phyloP scores from a whole-genome alignment of 1,140 invertebrate genomes.

The Manduca sexta region DNA sequence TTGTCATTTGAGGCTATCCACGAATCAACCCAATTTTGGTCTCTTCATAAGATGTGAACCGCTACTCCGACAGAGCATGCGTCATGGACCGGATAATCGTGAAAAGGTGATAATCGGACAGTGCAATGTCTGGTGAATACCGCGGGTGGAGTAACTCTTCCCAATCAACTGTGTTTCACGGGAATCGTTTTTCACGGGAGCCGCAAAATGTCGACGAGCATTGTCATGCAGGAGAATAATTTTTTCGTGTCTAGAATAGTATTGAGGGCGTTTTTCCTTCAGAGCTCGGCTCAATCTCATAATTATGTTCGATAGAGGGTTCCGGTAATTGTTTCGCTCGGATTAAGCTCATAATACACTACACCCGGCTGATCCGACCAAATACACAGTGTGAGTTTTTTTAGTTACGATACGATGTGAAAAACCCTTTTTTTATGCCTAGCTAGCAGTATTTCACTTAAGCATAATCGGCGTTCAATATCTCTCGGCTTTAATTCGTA shows the following conservation, averaged over 20 bases:
- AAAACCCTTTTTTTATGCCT: neutral
- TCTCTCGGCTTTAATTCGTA: neutral
- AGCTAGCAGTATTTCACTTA: no score
- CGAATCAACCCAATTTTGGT: conserved; percentile 3
- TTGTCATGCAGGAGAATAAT: no score
- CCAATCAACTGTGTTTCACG: neutral
- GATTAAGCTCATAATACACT: neutral
- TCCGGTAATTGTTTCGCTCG: neutral
- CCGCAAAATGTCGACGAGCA: neutral
- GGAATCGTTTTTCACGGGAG: neutral
- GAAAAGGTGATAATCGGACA: neutral
- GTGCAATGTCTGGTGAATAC: conserved; percentile 3
- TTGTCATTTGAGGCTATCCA: neutral
- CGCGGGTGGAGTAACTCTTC: neutral
- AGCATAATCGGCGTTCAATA: neutral
- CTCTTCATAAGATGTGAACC: conserved; percentile 3
- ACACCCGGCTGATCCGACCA: neutral
- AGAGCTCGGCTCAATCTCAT: no score
- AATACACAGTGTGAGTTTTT: neutral
- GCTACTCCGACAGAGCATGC: neutral
- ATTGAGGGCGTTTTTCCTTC: conserved; percentile 6
- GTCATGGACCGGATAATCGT: neutral
- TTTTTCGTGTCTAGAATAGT: conserved; percentile 8
- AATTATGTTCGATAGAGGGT: conserved; percentile 1
- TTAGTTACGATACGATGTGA: neutral